Percentiles rank a stretch among this genome's conserved stretches.
These are phyloP conservation scores for Hipposideros armiger DNA, from an alignment of 2,113 vertebrate genomes.

Conservation along the genomic window DNA sequence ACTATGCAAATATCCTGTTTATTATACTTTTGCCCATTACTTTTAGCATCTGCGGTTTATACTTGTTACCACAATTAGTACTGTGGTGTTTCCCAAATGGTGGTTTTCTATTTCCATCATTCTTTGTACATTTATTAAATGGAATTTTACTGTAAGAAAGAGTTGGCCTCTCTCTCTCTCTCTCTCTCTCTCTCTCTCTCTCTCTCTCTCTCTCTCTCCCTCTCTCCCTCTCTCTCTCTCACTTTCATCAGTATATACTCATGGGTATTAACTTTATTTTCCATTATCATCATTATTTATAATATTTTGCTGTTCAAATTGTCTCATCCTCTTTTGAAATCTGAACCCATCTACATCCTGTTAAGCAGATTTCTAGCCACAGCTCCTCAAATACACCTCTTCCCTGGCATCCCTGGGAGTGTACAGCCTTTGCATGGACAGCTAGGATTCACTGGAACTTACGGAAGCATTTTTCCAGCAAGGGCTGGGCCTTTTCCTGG, in stretches of 20 bases:
- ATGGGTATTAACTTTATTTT: not conserved
- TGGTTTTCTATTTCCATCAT: not conserved
- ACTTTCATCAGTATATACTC: not conserved
- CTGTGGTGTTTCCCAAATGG: not conserved
- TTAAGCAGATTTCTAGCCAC: not conserved
- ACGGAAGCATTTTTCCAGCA: not conserved
- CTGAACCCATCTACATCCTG: slow-evolving; percentile 63
- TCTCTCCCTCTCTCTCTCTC: not conserved
- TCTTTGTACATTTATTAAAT: not conserved
- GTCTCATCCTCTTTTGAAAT: not conserved
- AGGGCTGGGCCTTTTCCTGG: not conserved
- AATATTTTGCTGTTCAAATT: not conserved
- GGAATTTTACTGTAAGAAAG: not conserved
- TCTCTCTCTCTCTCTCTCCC: not conserved
- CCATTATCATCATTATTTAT: not conserved
- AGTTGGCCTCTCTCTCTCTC: not conserved
- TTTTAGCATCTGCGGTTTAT: not conserved
- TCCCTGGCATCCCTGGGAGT: not conserved
- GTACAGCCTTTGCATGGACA: not conserved
- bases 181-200: too few species aligned
- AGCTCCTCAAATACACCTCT: not conserved
- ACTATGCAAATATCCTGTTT: not conserved
- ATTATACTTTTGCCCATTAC: not conserved
- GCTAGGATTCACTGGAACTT: not conserved
- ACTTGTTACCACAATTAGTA: not conserved